Percentiles rank a stretch among this genome's conserved stretches.
These are phyloP conservation scores for Serinus canaria DNA, from an alignment of 2,113 vertebrate genomes.

Conservation along the genomic window DNA sequence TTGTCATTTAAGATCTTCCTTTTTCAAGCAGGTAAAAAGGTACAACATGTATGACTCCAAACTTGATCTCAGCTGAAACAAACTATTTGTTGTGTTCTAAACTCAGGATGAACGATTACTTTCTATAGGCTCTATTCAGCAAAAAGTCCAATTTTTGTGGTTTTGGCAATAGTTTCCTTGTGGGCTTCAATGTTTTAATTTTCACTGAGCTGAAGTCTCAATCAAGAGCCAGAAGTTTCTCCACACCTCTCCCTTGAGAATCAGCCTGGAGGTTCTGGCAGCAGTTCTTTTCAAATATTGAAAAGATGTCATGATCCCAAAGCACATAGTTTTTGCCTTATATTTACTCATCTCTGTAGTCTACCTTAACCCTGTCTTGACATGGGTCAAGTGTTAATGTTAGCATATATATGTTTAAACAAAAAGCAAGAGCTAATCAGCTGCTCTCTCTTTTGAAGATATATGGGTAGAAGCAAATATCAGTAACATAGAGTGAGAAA, in stretches of 20 bases:
- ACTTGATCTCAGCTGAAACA: conserved; percentile 8
- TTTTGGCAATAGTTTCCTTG: conserved; percentile 32
- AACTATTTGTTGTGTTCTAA: neutral
- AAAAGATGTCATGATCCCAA: conserved; percentile 20
- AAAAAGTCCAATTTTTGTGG: conserved; percentile 27
- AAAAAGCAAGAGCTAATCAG: neutral
- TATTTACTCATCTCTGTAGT: conserved; percentile 1
- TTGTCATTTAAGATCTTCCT: neutral
- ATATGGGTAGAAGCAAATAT: neutral
- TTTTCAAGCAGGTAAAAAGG: neutral
- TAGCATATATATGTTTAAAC: neutral
- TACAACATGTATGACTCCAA: neutral
- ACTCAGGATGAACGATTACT: conserved; percentile 13
- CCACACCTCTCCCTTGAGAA: conserved; percentile 39
- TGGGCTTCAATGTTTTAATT: conserved; percentile 52
- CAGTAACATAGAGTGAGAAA: neutral
- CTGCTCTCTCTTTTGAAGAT: neutral
- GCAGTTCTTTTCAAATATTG: conserved; percentile 23
- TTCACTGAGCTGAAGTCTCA: conserved; percentile 53
- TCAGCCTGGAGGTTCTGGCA: conserved; percentile 44
- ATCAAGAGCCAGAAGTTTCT: conserved; percentile 56
- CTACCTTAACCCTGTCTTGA: conserved; percentile 26
- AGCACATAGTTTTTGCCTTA: neutral
- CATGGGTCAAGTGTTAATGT: neutral
- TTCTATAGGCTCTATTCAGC: conserved; percentile 25